Percentiles rank a stretch among this genome's conserved stretches.
Evolutionary conservation across 2,113 vertebrate species (phyloP).

Genomic region (Taurulus bubalis): DNA sequence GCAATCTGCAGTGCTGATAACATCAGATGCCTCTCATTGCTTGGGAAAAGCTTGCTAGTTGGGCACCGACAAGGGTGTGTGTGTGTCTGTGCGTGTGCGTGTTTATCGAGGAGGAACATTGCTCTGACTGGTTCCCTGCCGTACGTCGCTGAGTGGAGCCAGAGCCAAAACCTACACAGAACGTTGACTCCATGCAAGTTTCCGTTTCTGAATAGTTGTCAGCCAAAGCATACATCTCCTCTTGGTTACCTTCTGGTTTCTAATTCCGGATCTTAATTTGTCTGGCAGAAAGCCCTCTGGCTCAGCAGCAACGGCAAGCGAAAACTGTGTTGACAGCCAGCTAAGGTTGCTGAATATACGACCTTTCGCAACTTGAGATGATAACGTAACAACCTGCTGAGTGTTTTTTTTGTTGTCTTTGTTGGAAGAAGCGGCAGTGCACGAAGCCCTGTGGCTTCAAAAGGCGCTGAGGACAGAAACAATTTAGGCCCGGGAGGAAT

Average conservation of each 20-base stretch:
- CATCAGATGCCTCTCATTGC: constrained; percentile 58
- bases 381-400: constrained; percentile 56
- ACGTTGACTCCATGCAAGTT: constrained; percentile 21
- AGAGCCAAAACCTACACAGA: constrained; percentile 41
- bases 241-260: constrained; percentile 60
- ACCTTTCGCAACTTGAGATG: constrained; percentile 49
- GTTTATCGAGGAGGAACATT: constrained; percentile 35
- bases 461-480: constrained; percentile 8
- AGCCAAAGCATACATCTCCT: constrained; percentile 22
- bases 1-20: constrained; percentile 63
- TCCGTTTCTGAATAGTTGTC: constrained; percentile 14
- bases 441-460: constrained; percentile 18
- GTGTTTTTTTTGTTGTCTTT: constrained; percentile 30
- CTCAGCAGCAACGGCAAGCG: constrained; percentile 27
- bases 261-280: constrained; percentile 68
- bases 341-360: constrained; percentile 57
- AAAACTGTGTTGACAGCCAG: constrained; percentile 60
- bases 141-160: constrained; percentile 20
- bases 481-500: constrained; percentile 29
- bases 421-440: background rate
- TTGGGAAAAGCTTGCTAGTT: constrained; percentile 18
- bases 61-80: constrained; percentile 3
- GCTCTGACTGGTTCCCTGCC: background rate
- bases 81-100: background rate
- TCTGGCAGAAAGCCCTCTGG: constrained; percentile 61